These are phyloP conservation scores for Leucania comma DNA, from an alignment of 2,888 invertebrate genomes.

Conservation along the genomic window DNA sequence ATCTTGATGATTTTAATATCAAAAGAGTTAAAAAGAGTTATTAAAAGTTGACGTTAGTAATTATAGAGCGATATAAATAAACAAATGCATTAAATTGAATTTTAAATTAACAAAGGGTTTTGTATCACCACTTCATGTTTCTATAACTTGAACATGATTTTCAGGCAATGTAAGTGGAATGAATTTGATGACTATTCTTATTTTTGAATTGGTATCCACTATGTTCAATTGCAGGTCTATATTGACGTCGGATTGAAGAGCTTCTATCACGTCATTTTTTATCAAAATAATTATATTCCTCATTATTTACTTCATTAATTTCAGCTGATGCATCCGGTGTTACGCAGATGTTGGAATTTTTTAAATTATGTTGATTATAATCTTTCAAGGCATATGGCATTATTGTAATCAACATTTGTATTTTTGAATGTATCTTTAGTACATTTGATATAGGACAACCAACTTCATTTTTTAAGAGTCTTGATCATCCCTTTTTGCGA, in stretches of 20 bases:
- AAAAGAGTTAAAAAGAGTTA: not conserved
- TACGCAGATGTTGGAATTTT: slow-evolving; percentile 88
- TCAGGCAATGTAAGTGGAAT: slow-evolving; percentile 89
- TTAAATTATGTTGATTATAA: slow-evolving; percentile 63
- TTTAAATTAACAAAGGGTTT: slow-evolving; percentile 86
- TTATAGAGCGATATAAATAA: slow-evolving; percentile 83
- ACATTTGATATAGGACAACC: slow-evolving; percentile 34
- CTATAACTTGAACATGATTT: slow-evolving; percentile 83
- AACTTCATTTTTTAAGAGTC: slow-evolving; percentile 15
- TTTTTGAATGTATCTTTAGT: slow-evolving; percentile 21
- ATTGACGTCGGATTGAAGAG: slow-evolving; percentile 87
- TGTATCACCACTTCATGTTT: slow-evolving; percentile 88
- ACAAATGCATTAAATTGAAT: slow-evolving; percentile 82
- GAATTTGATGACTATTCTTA: slow-evolving; percentile 85
- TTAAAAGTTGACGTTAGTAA: slow-evolving; percentile 65
- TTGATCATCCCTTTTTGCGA: slow-evolving; percentile 14
- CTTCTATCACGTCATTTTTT: slow-evolving; percentile 88
- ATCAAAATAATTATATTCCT: slow-evolving; percentile 74
- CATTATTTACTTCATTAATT: slow-evolving; percentile 85
- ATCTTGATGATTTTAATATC: not conserved
- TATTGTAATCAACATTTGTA: slow-evolving; percentile 62
- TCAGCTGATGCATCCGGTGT: slow-evolving; percentile 88
- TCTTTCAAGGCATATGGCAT: slow-evolving; percentile 35
- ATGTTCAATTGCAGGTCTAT: slow-evolving; percentile 85
- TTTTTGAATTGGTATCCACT: slow-evolving; percentile 80